A percentile compares a stretch with the other conserved stretches of the same genome.
Conservation (phyloP, 2,797 vertebrate species). For the Characodon lateralis region DNA sequence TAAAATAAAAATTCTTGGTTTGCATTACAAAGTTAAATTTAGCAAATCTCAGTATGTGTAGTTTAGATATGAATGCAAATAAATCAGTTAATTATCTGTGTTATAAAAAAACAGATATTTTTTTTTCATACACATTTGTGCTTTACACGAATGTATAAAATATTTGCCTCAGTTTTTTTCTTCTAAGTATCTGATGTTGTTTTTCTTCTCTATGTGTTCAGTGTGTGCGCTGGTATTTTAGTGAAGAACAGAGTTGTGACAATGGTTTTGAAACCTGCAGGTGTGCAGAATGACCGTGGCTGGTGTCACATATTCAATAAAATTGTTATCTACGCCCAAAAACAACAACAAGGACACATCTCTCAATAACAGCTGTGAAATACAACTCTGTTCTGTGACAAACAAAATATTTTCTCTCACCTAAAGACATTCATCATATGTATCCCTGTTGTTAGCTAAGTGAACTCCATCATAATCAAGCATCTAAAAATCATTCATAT, state of each 20-base stretch:
- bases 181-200: slow-evolving; percentile 3
- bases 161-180: neutral
- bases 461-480: neutral
- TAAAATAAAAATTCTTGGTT: too few species aligned
- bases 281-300: slow-evolving; percentile 53
- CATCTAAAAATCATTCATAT: neutral
- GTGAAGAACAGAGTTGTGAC: slow-evolving; percentile 64
- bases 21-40: too few species aligned
- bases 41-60: too few species aligned
- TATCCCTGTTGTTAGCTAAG: neutral
- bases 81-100: neutral
- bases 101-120: neutral
- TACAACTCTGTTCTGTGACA: slow-evolving; percentile 34
- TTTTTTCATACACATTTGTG: neutral
- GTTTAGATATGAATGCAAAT: too few species aligned
- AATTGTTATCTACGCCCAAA: slow-evolving; percentile 58
- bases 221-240: slow-evolving; percentile 34
- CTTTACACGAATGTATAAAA: neutral
- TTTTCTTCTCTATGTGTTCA: neutral
- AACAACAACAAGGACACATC: slow-evolving; percentile 58
- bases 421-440: neutral
- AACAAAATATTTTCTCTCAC: slow-evolving; percentile 13
- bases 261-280: neutral
- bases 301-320: slow-evolving; percentile 69
- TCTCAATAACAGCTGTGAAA: slow-evolving; percentile 46